Conservation (phyloP, 2,888 invertebrate genomes). For the Teleogryllus oceanicus region DNA sequence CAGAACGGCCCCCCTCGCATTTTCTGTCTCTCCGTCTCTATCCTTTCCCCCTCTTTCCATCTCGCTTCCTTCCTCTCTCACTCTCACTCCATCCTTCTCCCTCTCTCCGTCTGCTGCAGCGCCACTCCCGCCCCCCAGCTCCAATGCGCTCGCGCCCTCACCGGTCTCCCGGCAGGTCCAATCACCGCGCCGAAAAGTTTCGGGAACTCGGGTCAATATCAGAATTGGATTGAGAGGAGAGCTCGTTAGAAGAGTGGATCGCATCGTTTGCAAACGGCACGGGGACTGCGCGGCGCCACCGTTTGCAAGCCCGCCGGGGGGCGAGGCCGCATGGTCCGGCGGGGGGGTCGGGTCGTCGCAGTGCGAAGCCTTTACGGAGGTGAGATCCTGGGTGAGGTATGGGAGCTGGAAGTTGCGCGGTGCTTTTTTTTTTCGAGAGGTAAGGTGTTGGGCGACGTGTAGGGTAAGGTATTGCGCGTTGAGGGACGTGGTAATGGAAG, state of each 20-base stretch:
- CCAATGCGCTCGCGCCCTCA: neutral
- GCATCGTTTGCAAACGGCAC: slow-evolving; percentile 4
- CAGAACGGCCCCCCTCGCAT: neutral
- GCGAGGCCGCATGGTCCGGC: neutral
- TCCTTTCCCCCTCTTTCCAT: neutral
- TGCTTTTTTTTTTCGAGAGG: too few species aligned
- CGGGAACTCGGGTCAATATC: slow-evolving; percentile 27
- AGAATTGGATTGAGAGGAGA: slow-evolving; percentile 27
- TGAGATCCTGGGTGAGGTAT: too few species aligned
- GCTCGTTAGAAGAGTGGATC: slow-evolving; percentile 18
- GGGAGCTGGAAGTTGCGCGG: too few species aligned
- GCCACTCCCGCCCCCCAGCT: too few species aligned
- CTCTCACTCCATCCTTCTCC: too few species aligned
- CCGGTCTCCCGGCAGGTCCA: neutral
- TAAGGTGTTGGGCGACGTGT: too few species aligned
- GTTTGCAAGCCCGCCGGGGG: neutral
- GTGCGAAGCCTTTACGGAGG: too few species aligned
- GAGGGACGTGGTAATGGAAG: too few species aligned
- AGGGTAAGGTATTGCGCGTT: too few species aligned
- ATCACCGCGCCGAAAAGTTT: slow-evolving; percentile 18
- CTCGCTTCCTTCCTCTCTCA: neutral
- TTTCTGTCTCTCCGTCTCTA: neutral
- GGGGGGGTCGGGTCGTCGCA: neutral
- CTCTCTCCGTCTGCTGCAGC: too few species aligned
- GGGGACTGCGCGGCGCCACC: neutral